phyloP scores from a whole-genome alignment of 1,140 invertebrate genomes.

The Ips typographus region DNA sequence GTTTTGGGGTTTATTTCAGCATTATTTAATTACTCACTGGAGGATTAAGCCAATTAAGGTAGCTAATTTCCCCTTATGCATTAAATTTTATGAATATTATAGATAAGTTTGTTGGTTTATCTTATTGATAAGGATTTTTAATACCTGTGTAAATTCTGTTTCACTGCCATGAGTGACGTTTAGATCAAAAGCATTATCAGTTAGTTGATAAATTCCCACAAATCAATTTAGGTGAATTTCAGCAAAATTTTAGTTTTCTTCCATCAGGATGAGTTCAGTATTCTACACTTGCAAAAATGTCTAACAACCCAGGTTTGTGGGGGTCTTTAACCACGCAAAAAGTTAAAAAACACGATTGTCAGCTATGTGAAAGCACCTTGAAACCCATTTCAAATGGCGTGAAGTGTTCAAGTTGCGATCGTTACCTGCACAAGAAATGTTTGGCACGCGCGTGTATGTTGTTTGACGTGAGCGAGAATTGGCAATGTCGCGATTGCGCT shows the following conservation, averaged over 20 bases:
- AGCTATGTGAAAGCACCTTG: conserved; percentile 29
- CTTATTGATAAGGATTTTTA: conserved; percentile 24
- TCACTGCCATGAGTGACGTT: neutral
- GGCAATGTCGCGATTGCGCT: conserved; percentile 34
- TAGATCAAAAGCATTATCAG: neutral
- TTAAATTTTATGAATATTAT: neutral
- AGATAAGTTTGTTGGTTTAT: conserved; percentile 26
- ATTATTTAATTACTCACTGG: too few species aligned
- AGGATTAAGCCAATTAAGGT: too few species aligned
- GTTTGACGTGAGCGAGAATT: conserved; percentile 31
- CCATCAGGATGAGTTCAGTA: too few species aligned
- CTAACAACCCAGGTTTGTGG: conserved; percentile 17
- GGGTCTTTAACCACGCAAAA: conserved; percentile 15
- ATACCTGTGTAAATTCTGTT: conserved; percentile 16
- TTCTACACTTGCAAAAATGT: neutral
- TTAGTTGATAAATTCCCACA: too few species aligned
- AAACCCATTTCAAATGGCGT: conserved; percentile 33
- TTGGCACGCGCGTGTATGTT: conserved; percentile 32
- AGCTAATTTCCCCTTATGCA: too few species aligned
- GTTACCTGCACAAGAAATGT: conserved; percentile 36
- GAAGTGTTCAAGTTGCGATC: conserved; percentile 35
- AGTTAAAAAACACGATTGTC: conserved; percentile 23
- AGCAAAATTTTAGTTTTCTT: too few species aligned
- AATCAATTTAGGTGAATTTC: too few species aligned
- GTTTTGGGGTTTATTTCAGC: too few species aligned